phyloP scores from a whole-genome alignment of 2,113 vertebrate species.

The Carlito syrichta region DNA sequence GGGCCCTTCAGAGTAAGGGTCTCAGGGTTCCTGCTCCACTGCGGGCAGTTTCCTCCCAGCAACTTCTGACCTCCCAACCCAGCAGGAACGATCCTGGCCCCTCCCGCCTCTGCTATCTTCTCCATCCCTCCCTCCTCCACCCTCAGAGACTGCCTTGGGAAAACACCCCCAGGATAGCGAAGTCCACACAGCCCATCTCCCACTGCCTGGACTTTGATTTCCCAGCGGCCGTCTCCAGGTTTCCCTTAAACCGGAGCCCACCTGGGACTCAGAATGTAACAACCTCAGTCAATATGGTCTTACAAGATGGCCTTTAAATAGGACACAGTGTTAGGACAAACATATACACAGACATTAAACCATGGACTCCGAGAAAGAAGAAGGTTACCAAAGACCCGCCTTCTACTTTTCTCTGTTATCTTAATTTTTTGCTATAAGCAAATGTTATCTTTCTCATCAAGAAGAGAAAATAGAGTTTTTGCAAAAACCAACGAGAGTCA shows the following conservation, averaged over 20 bases:
- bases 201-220: not conserved
- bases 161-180: not conserved
- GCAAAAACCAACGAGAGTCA: not conserved
- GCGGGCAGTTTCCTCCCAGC: not conserved
- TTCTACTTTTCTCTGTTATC: not conserved
- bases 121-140: not conserved
- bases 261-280: not conserved
- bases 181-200: not conserved
- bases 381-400: accelerated
- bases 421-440: not conserved
- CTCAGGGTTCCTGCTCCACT: not conserved
- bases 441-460: slow-evolving; percentile 1
- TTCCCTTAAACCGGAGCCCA: not conserved
- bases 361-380: not conserved
- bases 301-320: not conserved
- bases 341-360: not conserved
- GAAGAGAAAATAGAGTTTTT: not conserved
- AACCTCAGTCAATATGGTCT: not conserved
- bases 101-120: not conserved
- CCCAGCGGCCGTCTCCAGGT: not conserved
- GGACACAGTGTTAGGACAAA: not conserved
- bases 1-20: not conserved
- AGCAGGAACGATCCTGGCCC: too few species aligned
- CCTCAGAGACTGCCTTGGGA: not conserved
- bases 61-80: not conserved